Percentiles rank a stretch among this genome's conserved stretches.
These are phyloP conservation scores for Gambusia yucatana DNA, from an alignment of 2,797 vertebrate genomes.

Conservation along the genomic window DNA sequence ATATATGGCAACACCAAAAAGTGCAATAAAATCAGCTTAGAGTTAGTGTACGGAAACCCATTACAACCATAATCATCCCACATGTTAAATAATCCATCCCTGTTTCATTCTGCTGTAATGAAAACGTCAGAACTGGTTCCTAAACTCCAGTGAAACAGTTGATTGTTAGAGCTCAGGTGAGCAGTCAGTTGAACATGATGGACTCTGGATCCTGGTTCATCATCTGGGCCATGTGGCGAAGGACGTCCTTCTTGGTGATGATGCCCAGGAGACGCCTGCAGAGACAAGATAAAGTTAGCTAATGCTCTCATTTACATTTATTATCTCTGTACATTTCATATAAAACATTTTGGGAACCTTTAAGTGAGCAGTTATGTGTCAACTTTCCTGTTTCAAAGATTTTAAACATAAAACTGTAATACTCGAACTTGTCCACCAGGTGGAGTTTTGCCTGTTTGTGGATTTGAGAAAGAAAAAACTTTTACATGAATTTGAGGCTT, in stretches of 20 bases:
- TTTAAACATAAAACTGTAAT: background rate
- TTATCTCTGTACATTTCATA: background rate
- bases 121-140: background rate
- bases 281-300: background rate
- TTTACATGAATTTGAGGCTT: background rate
- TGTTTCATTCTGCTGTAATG: background rate
- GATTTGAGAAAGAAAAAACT: background rate
- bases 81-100: background rate
- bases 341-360: background rate
- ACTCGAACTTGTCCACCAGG: background rate
- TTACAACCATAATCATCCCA: background rate
- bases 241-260: conserved; percentile 98
- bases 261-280: conserved; percentile 95
- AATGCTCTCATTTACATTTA: background rate
- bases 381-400: background rate
- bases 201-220: conserved; percentile 99
- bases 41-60: background rate
- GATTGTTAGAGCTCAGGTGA: background rate
- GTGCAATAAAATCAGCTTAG: background rate
- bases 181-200: conserved; percentile 91
- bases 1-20: conserved; percentile 62
- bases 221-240: conserved; percentile 98
- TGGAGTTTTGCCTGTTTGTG: background rate
- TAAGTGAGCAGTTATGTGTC: background rate
- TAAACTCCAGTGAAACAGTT: background rate